phyloP scores from a whole-genome alignment of 1,140 invertebrate species.

The Ceratosolen fusciceps region DNA sequence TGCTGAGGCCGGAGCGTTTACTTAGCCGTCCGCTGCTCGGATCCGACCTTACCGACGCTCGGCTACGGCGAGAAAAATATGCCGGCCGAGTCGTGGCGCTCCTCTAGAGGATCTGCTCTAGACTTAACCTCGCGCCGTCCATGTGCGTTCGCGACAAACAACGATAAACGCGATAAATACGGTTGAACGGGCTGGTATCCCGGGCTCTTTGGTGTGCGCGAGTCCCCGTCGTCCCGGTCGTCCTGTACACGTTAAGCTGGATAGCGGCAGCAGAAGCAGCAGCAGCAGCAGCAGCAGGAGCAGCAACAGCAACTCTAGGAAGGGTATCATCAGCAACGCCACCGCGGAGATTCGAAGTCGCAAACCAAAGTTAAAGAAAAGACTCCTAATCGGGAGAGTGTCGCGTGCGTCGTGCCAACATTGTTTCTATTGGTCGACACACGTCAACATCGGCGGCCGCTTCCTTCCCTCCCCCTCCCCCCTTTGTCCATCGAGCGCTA shows the following conservation, averaged over 20 bases:
- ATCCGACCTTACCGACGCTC: slow-evolving; percentile 22
- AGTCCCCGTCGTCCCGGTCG: too few relatives aligned
- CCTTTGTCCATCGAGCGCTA: not conserved
- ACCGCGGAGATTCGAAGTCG: too few relatives aligned
- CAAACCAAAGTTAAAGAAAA: not conserved
- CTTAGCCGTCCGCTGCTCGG: not conserved
- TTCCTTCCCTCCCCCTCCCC: not conserved
- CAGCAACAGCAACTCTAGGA: not conserved
- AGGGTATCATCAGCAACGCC: not conserved
- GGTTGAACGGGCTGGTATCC: slow-evolving; percentile 34
- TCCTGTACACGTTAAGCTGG: too few relatives aligned
- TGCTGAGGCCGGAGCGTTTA: too few relatives aligned
- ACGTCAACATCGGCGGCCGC: not conserved
- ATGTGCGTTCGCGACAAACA: slow-evolving; percentile 43
- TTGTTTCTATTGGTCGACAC: not conserved
- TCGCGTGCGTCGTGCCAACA: not conserved
- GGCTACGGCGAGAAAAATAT: not conserved
- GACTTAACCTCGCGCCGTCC: not conserved
- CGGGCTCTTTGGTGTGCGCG: slow-evolving; percentile 22
- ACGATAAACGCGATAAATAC: too few relatives aligned
- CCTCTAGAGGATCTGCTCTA: not conserved
- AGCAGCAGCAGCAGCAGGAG: not conserved
- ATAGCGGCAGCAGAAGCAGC: not conserved
- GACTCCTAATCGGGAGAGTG: not conserved
- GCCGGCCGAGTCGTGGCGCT: not conserved